Conservation (phyloP, 2,113 vertebrate genomes). For the Alexandromys fortis region DNA sequence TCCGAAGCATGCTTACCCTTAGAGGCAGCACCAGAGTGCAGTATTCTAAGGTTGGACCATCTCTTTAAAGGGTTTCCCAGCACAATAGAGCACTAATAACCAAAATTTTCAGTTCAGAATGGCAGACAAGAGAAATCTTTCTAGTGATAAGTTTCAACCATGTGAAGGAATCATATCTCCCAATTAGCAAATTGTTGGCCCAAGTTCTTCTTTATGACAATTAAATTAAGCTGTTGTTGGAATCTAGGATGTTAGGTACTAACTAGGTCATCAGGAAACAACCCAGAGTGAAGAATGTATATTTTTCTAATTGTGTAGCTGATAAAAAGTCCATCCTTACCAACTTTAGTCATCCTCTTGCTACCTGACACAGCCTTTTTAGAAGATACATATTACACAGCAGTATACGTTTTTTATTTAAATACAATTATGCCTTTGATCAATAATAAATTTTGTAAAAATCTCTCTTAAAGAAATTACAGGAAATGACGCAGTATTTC, state of each 20-base stretch:
- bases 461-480: slow-evolving; percentile 19
- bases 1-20: slow-evolving; percentile 1
- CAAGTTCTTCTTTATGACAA: background rate
- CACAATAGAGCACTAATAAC: background rate
- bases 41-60: background rate
- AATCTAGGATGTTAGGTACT: background rate
- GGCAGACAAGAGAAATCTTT: background rate
- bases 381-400: background rate
- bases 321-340: background rate
- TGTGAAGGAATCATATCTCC: background rate
- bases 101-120: background rate
- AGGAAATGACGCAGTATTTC: background rate
- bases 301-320: slow-evolving; percentile 17
- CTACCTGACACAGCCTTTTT: background rate
- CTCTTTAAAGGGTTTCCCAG: background rate
- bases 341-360: background rate
- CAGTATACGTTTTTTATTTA: background rate
- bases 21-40: accelerated
- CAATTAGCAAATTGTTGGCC: background rate
- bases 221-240: background rate
- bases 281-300: background rate
- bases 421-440: background rate
- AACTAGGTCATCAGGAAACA: background rate
- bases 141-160: background rate
- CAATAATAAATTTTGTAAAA: background rate